These are phyloP conservation scores for Ptiloglossa arizonensis DNA, from an alignment of 1,140 invertebrate species.

Conservation along the genomic window DNA sequence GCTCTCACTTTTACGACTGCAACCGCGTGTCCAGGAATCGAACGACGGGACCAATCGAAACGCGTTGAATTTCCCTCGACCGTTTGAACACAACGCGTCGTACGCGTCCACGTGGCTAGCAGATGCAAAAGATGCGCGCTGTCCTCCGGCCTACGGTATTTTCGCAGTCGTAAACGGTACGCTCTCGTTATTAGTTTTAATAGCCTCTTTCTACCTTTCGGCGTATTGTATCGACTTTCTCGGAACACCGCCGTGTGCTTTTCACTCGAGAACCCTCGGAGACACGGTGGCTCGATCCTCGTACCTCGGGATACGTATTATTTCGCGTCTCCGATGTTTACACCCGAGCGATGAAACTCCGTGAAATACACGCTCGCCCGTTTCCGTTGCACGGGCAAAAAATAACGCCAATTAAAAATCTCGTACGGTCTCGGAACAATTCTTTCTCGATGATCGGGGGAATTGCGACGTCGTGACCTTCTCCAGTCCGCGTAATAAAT, in stretches of 20 bases:
- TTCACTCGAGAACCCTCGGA: too few species aligned
- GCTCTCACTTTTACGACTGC: slow-evolving; percentile 58
- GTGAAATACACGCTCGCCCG: too few species aligned
- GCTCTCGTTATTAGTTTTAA: slow-evolving; percentile 12
- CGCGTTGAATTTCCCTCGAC: background rate
- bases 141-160: too few species aligned
- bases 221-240: background rate
- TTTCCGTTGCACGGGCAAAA: too few species aligned
- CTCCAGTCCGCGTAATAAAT: too few species aligned
- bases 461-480: too few species aligned
- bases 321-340: too few species aligned
- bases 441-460: too few species aligned
- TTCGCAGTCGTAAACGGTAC: slow-evolving; percentile 18
- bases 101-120: slow-evolving; percentile 24
- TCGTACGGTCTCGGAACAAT: too few species aligned
- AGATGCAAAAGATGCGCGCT: slow-evolving; percentile 2
- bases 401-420: too few species aligned
- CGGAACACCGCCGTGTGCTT: background rate
- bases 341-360: too few species aligned
- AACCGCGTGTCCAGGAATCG: background rate
- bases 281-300: background rate
- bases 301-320: background rate
- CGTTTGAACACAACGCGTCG: slow-evolving; percentile 10
- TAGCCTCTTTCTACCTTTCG: background rate
- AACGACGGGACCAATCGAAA: slow-evolving; percentile 17